Evolutionary conservation across 35 echinoderm and acorn worm genomes (phyloP).

Genomic region (Holothuria glaberrima): DNA sequence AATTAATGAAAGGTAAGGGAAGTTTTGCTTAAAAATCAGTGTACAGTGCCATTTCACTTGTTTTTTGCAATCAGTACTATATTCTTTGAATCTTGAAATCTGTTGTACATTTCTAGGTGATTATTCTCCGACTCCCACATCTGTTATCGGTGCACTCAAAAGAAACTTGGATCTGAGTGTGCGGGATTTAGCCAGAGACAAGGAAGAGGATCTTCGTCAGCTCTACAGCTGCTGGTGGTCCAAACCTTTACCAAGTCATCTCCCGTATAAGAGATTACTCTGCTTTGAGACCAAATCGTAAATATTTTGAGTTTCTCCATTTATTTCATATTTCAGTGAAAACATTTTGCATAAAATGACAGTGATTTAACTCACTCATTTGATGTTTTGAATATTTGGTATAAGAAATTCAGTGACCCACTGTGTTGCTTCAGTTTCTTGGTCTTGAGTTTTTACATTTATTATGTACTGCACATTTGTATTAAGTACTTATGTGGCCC

Average conservation of each 20-base stretch:
- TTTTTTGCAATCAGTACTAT: no score
- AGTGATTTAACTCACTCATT: neutral
- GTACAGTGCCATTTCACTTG: no score
- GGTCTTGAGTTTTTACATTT: no score
- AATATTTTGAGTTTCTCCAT: constrained; percentile 1
- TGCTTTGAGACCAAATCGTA: constrained; percentile 81
- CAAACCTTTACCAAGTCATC: constrained; percentile 59
- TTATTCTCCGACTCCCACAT: constrained; percentile 52
- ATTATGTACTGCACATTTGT: no score
- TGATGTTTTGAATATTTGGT: neutral
- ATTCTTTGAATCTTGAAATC: no score
- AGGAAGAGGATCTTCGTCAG: constrained; percentile 76
- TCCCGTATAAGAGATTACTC: constrained; percentile 66
- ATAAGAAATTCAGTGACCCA: no score
- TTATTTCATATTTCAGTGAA: no score
- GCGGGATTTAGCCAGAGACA: constrained; percentile 50
- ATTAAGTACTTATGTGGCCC: no score
- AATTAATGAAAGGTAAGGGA: no score
- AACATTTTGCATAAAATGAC: neutral
- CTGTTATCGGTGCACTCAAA: constrained; percentile 72
- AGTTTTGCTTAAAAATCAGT: no score
- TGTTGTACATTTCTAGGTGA: constrained; percentile 38
- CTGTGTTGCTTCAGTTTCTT: no score
- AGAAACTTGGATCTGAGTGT: constrained; percentile 60
- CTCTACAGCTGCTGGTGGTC: constrained; percentile 91